A percentile compares a stretch with the other conserved stretches of the same genome.
Conservation (phyloP, 2,797 vertebrate species). For the Poeciliopsis gracilis region DNA sequence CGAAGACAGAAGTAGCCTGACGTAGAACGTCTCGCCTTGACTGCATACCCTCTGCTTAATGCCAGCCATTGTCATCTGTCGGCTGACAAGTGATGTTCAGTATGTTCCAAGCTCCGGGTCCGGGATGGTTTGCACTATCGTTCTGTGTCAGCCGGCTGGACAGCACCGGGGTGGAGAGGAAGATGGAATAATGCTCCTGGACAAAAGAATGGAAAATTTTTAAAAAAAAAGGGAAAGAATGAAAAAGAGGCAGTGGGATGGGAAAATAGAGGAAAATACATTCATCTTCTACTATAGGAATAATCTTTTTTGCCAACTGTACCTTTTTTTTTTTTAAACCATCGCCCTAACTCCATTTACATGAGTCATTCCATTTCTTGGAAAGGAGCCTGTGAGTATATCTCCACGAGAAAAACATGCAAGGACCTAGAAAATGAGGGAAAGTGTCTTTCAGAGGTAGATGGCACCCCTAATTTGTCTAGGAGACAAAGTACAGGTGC, state of each 20-base stretch:
- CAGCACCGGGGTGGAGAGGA: constrained; percentile 46
- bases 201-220: constrained; percentile 53
- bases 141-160: constrained; percentile 64
- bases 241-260: constrained; percentile 43
- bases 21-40: constrained; percentile 36
- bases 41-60: constrained; percentile 13
- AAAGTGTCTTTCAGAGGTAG: constrained; percentile 28
- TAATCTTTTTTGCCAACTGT: constrained; percentile 53
- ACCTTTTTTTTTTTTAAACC: not conserved
- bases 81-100: constrained; percentile 64
- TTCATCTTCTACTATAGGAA: constrained; percentile 63
- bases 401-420: constrained; percentile 12
- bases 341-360: constrained; percentile 24
- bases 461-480: constrained; percentile 42
- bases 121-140: constrained; percentile 62
- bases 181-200: constrained; percentile 57
- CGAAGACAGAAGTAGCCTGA: constrained; percentile 57
- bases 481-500: constrained; percentile 5
- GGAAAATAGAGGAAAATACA: constrained; percentile 60
- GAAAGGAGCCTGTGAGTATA: constrained; percentile 53
- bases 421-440: constrained; percentile 4
- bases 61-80: constrained; percentile 63
- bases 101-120: constrained; percentile 58
- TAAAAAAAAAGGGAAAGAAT: constrained; percentile 5
- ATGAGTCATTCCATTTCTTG: constrained; percentile 64